Evolutionary conservation across 2,888 invertebrate genomes (phyloP).

Genomic region (Zaprionus obscuricornis): DNA sequence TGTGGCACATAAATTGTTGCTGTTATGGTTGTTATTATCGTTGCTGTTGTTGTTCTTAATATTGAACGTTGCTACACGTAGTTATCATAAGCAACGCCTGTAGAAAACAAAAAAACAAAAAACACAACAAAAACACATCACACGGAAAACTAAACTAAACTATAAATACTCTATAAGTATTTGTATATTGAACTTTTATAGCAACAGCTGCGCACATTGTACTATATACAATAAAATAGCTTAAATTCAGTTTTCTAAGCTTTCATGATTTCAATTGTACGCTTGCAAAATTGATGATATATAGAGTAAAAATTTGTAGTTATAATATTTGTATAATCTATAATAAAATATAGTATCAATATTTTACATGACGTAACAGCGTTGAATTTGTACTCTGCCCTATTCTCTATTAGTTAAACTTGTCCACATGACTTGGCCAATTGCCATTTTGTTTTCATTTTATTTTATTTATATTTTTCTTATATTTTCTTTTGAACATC

Average conservation of each 20-base stretch:
- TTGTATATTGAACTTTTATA: neutral
- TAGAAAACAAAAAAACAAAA: slow-evolving; percentile 5
- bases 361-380: too few species aligned
- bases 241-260: too few species aligned
- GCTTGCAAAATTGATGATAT: too few species aligned
- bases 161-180: slow-evolving; percentile 13
- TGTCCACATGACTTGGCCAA: slow-evolving; percentile 48
- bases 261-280: too few species aligned
- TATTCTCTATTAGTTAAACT: slow-evolving; percentile 13
- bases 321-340: too few species aligned
- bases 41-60: slow-evolving; percentile 2
- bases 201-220: too few species aligned
- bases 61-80: slow-evolving; percentile 14
- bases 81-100: slow-evolving; percentile 3
- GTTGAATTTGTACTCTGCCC: too few species aligned
- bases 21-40: neutral
- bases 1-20: slow-evolving; percentile 22
- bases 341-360: too few species aligned
- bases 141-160: neutral
- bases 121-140: neutral
- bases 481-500: too few species aligned
- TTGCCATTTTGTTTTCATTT: slow-evolving; percentile 51
- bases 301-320: too few species aligned
- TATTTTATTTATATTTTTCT: slow-evolving; percentile 58
- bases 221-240: too few species aligned